Base-by-base conservation (phyloP, 2,113 vertebrate genomes). In the Malurus melanocephalus region DNA sequence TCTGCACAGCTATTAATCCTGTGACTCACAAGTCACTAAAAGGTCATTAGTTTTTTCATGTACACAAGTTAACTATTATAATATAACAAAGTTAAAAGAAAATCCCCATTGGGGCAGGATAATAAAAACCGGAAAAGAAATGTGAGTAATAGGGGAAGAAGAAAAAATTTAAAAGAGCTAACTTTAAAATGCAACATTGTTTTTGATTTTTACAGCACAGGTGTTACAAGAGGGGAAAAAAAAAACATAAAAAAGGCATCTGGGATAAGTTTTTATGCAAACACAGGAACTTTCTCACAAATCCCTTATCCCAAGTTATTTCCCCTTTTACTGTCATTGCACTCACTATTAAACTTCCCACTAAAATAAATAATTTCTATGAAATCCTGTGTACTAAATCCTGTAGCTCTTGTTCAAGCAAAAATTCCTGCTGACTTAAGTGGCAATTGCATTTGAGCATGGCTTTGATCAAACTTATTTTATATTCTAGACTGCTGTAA, bases 121-220 rank as follows among this genome's bases (percentile, higher is more conserved):
- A 95, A 94, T 92, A 92, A 91, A 92, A 95, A 92, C 69, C 46
- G 43, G 93, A 96, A 94, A 86, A 94, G 69, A 88, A 93, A 95
- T 73, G 43, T 94, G 86, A 93, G 66, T 88, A 93, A 90, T 13
- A 75, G 23, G 51, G 71, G 73, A 94, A 83, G 90, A 87, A 93
- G 55, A 76, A 89, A 83, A 88, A 69, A 85, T 55, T 78, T 80
- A 53, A 85, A 81, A 56, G 24, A 61, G 33, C n/a, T 76, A 80
- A 80, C 59, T 86, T 86, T 68, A 94, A 93, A 95, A 90, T 48
- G n/a, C 35, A 84, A 83, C 74, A 84, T 94, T 86, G 88, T 88
- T 89, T 90, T 88, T 88, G 14, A 78, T 92, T 81, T 84, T 86
- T 80, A 49, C 55, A 84, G 61, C 61, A 55, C 94, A 93, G 90